Conservation (phyloP, 2,113 vertebrate genomes). For the Nothocercus nigrocapillus region DNA sequence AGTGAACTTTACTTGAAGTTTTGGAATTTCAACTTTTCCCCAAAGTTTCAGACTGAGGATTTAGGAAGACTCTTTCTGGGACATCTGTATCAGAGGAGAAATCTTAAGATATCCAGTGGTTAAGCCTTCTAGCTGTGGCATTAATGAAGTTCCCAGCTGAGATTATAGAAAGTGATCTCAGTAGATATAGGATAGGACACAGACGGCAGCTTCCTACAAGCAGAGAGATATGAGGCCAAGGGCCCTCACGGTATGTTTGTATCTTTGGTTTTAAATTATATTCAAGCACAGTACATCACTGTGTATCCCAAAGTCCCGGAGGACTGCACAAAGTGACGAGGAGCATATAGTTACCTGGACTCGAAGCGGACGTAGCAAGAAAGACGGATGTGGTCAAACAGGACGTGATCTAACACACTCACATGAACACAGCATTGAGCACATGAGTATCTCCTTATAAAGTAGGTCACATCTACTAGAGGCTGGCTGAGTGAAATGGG, state of each 20-base stretch:
- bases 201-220: not conserved
- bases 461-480: not conserved
- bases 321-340: not conserved
- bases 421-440: not conserved
- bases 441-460: not conserved
- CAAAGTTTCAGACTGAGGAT: not conserved
- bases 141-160: too few species aligned
- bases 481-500: not conserved
- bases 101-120: not conserved
- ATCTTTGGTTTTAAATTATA: not conserved
- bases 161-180: not conserved
- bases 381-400: not conserved
- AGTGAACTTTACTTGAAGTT: not conserved
- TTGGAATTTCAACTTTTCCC: not conserved
- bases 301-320: not conserved
- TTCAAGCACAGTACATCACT: not conserved
- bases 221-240: not conserved
- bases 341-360: not conserved
- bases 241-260: accelerated
- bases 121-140: not conserved
- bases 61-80: not conserved
- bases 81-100: not conserved
- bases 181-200: not conserved
- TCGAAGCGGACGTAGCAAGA: not conserved
- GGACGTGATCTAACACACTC: not conserved